Percentiles rank a stretch among this genome's conserved stretches.
These are phyloP conservation scores for Lasiurus borealis DNA, from an alignment of 2,113 vertebrate genomes.

Conservation along the genomic window DNA sequence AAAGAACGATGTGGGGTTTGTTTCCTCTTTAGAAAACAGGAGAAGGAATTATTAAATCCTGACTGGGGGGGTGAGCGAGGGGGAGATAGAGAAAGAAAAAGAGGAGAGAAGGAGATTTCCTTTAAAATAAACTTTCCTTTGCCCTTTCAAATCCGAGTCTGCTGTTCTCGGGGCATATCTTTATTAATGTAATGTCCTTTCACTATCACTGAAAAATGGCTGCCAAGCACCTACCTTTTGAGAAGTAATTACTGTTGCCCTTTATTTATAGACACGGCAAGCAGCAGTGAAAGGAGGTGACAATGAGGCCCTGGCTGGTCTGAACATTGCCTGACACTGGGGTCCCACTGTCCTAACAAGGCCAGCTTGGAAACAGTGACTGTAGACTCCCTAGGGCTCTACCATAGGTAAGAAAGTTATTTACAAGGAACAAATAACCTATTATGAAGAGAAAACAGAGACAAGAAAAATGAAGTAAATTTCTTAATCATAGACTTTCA, in stretches of 20 bases:
- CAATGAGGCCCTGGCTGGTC: not conserved
- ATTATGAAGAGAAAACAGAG: conserved; percentile 58
- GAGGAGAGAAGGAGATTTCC: not conserved
- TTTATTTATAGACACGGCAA: conserved; percentile 10
- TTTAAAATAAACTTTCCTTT: conserved; percentile 10
- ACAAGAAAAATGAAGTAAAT: conserved; percentile 66
- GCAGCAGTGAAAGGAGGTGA: not conserved
- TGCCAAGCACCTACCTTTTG: not conserved
- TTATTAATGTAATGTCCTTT: conserved; percentile 52
- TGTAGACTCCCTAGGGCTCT: not conserved
- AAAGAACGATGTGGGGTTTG: not conserved
- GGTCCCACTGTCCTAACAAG: not conserved
- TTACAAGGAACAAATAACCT: conserved; percentile 50
- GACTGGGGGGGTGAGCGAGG: no score
- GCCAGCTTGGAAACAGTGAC: not conserved
- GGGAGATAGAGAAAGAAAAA: not conserved
- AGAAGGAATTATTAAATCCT: conserved; percentile 11
- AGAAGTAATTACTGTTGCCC: conserved; percentile 1
- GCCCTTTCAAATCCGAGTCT: conserved; percentile 28
- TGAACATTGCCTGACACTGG: not conserved
- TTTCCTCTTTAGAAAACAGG: not conserved
- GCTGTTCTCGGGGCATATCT: not conserved
- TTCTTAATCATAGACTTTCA: conserved; percentile 44
- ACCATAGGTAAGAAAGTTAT: conserved; percentile 9
- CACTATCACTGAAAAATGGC: not conserved